phyloP scores from a whole-genome alignment of 1,140 invertebrate species.

The Watersipora subatra region DNA sequence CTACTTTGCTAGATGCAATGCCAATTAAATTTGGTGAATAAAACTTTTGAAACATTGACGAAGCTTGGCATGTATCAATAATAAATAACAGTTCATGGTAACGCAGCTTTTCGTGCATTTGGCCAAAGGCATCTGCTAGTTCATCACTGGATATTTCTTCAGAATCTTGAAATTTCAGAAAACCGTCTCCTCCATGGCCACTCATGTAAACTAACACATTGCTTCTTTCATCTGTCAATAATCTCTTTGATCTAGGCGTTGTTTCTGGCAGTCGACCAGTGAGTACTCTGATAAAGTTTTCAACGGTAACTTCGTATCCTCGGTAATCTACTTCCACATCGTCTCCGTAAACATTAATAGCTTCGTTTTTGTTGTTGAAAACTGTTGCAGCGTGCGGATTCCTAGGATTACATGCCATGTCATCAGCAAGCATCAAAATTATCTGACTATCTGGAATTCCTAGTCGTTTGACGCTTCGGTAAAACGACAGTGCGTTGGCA shows the following conservation, averaged over 20 bases:
- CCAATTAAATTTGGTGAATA: slow-evolving; percentile 96
- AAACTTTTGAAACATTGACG: slow-evolving; percentile 94
- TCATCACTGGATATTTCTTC: slow-evolving; percentile 99
- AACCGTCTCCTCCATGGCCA: slow-evolving; percentile 96
- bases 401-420: slow-evolving; percentile 96
- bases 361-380: slow-evolving; percentile 93
- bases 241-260: slow-evolving; percentile 83
- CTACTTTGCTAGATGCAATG: slow-evolving; percentile 88
- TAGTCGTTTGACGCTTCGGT: slow-evolving; percentile 87
- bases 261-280: slow-evolving; percentile 78
- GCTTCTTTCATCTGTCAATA: slow-evolving; percentile 89
- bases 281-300: slow-evolving; percentile 90
- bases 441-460: slow-evolving; percentile 89
- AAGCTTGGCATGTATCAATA: slow-evolving; percentile 97
- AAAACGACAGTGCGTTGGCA: slow-evolving; percentile 94
- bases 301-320: slow-evolving; percentile 94
- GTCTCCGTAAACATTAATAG: slow-evolving; percentile 97
- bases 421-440: slow-evolving; percentile 96
- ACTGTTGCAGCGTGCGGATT: slow-evolving; percentile 77
- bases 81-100: slow-evolving; percentile 98
- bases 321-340: slow-evolving; percentile 99
- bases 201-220: slow-evolving; percentile 91
- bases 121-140: slow-evolving; percentile 91
- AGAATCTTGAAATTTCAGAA: slow-evolving; percentile 97
- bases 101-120: slow-evolving; percentile 97